These are phyloP conservation scores for Trichogramma pretiosum DNA, from an alignment of 1,140 invertebrate species.

Conservation along the genomic window DNA sequence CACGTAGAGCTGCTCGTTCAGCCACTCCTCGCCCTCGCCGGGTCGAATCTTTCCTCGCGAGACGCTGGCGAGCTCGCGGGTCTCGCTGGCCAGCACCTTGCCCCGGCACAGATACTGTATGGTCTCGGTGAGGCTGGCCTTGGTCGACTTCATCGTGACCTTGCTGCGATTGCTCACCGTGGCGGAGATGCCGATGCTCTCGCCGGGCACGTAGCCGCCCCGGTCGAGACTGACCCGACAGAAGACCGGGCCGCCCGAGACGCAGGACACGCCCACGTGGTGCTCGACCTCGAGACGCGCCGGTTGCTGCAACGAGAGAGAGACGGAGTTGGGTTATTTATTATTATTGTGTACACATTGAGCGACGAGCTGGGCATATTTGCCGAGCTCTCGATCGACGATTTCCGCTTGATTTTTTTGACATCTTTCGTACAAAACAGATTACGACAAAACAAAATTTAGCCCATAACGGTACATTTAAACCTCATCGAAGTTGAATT, in stretches of 20 bases:
- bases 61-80: slow-evolving; percentile 72
- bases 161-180: slow-evolving; percentile 78
- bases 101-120: slow-evolving; percentile 83
- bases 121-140: slow-evolving; percentile 55
- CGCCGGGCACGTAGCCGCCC: slow-evolving; percentile 87
- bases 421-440: too few species aligned
- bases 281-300: slow-evolving; percentile 86
- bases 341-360: too few species aligned
- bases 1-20: slow-evolving; percentile 83
- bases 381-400: too few species aligned
- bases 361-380: too few species aligned
- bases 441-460: too few species aligned
- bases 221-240: slow-evolving; percentile 79
- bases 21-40: slow-evolving; percentile 76
- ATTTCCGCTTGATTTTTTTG: too few species aligned
- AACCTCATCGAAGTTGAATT: too few species aligned
- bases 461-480: too few species aligned
- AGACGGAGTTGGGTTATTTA: too few species aligned
- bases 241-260: slow-evolving; percentile 71
- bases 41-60: slow-evolving; percentile 74
- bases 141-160: slow-evolving; percentile 48
- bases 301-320: slow-evolving; percentile 81
- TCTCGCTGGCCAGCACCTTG: slow-evolving; percentile 79
- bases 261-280: slow-evolving; percentile 75
- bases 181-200: slow-evolving; percentile 79